phyloP scores from a whole-genome alignment of 2,888 invertebrate genomes.

The Drosophila nigricruria region DNA sequence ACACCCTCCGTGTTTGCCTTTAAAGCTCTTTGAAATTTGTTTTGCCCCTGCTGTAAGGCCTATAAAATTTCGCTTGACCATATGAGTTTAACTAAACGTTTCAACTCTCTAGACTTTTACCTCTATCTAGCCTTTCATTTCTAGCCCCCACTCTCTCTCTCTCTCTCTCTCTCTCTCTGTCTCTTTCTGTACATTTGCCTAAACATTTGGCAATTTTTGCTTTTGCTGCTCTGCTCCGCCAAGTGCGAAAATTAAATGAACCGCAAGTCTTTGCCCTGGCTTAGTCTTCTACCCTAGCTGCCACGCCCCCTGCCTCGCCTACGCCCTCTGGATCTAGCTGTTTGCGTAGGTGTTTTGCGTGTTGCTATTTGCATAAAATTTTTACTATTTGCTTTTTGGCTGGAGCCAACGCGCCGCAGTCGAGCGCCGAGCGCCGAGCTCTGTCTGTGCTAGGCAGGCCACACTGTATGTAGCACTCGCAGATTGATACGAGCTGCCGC shows the following conservation, averaged over 20 bases:
- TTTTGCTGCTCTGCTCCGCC: slow-evolving; percentile 35
- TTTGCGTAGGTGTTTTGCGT: slow-evolving; percentile 72
- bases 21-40: slow-evolving; percentile 3
- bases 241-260: slow-evolving; percentile 79
- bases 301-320: background rate
- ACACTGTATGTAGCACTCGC: background rate
- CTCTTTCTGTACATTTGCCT: background rate
- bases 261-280: slow-evolving; percentile 61
- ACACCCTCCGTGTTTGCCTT: background rate
- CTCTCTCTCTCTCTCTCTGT: background rate
- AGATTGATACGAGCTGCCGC: slow-evolving; percentile 31
- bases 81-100: slow-evolving; percentile 2
- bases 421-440: background rate
- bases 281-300: background rate
- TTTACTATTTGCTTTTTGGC: slow-evolving; percentile 51
- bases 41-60: background rate
- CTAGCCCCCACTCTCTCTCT: background rate
- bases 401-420: slow-evolving; percentile 34
- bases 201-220: slow-evolving; percentile 8
- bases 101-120: slow-evolving; percentile 6
- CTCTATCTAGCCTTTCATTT: background rate
- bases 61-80: slow-evolving; percentile 9
- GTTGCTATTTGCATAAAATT: slow-evolving; percentile 71
- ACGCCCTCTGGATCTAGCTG: background rate
- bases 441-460: background rate